A percentile compares a stretch with the other conserved stretches of the same genome.
phyloP scores from a whole-genome alignment of 2,797 vertebrate genomes.

The Spinibarbus caldwelli region DNA sequence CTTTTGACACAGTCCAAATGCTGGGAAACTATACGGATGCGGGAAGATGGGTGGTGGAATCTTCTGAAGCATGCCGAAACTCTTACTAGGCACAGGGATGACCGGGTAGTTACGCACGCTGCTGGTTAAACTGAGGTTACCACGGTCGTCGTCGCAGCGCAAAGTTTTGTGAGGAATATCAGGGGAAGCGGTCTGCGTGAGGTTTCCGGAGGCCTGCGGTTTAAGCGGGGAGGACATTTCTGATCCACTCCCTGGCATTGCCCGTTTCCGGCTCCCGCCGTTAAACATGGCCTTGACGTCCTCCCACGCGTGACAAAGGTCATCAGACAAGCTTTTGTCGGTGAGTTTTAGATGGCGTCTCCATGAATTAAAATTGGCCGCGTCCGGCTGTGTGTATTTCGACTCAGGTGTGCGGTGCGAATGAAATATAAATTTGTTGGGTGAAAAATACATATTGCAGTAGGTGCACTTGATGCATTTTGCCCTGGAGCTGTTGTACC shows the following conservation, averaged over 20 bases:
- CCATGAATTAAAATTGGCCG: slow-evolving; percentile 93
- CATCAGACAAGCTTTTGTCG: slow-evolving; percentile 83
- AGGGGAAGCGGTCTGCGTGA: slow-evolving; percentile 67
- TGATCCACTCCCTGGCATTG: slow-evolving; percentile 83
- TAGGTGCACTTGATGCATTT: slow-evolving; percentile 93
- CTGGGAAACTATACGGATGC: slow-evolving; percentile 90
- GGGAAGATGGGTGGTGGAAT: slow-evolving; percentile 94
- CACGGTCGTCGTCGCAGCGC: slow-evolving; percentile 77
- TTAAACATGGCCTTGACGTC: slow-evolving; percentile 99
- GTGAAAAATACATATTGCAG: slow-evolving; percentile 92
- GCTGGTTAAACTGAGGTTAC: slow-evolving; percentile 66
- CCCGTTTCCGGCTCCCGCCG: slow-evolving; percentile 91
- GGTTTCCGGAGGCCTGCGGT: slow-evolving; percentile 70
- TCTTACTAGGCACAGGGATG: slow-evolving; percentile 94
- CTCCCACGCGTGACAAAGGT: slow-evolving; percentile 92
- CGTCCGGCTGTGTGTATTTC: slow-evolving; percentile 91
- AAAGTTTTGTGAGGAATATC: slow-evolving; percentile 78
- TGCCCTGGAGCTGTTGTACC: slow-evolving; percentile 91
- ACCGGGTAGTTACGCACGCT: slow-evolving; percentile 89
- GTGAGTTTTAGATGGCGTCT: slow-evolving; percentile 88
- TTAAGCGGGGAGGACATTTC: slow-evolving; percentile 73
- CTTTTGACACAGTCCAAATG: slow-evolving; percentile 91
- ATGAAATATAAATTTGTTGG: slow-evolving; percentile 93
- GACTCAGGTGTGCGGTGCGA: slow-evolving; percentile 89
- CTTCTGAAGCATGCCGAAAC: slow-evolving; percentile 92